Base-by-base conservation (phyloP, 2,113 vertebrate species). In the Chaenogobius annularis region DNA sequence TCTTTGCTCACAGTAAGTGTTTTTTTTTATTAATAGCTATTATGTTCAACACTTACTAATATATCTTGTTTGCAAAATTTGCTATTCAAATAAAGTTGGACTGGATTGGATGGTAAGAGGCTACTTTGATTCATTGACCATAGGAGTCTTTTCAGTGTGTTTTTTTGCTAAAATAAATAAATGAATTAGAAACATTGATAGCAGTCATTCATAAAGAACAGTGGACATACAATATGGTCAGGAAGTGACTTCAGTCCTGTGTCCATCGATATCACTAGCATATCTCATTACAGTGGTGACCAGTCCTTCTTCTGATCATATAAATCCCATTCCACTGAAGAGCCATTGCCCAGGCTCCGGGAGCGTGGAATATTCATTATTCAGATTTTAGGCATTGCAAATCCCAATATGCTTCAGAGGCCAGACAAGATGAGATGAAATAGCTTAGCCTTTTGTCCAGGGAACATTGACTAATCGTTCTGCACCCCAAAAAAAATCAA, bases 391-490 rank as follows among this genome's bases (percentile, higher is more conserved):
- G 83, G 89, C 87, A 88, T 89, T 88, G 89, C 85, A 89, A 92
- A 90, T 88, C 87, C 88, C 88, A 88, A 87, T 86, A 88, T 90
- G 91, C 90, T 92, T 83, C 85, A 70, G 79, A 88, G 88, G 87
- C 84, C 90, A 90, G 90, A 92, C 87, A 86, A 91, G 90, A 90
- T 85, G 85, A 92, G 89, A 93, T 91, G 88, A 91, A 90, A 90
- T 88, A 87, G 85, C 89, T 90, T 87, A 90, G 84, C 90, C 89
- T 87, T 90, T 90, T 90, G 90, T 90, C 83, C 88, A 72, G 85
- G 85, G 88, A 92, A 88, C 90, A 87, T 77, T 92, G 90, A 92
- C 88, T 89, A 92, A 90, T 91, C 84, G 87, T 81, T 84, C 87
- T 31, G 77, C 80, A 85, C 80, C 82, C 84, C n/a, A n/a, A 31